Evolutionary conservation across 2,888 invertebrate genomes (phyloP).

Genomic region (Erynnis tages): DNA sequence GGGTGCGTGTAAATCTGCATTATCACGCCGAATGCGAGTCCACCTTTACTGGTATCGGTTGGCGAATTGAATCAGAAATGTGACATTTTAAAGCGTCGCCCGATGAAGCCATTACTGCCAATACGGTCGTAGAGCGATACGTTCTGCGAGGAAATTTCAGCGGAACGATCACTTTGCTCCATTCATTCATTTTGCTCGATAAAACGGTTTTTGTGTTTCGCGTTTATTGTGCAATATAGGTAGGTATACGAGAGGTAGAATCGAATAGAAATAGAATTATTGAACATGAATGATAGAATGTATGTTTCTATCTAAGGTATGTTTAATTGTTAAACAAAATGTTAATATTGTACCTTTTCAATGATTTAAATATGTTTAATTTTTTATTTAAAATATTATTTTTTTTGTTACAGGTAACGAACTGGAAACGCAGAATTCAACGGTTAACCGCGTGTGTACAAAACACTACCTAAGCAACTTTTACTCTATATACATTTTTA

Average conservation of each 20-base stretch:
- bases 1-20: conserved; percentile 50
- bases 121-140: conserved; percentile 2
- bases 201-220: neutral
- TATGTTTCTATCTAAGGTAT: too few species aligned
- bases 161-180: too few species aligned
- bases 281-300: too few species aligned
- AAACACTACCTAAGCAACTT: too few species aligned
- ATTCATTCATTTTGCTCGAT: conserved; percentile 7
- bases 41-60: conserved; percentile 54
- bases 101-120: conserved; percentile 11
- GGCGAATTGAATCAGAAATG: conserved; percentile 54
- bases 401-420: neutral
- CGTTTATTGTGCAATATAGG: too few species aligned
- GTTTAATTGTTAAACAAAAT: too few species aligned
- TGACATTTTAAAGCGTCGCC: conserved; percentile 42
- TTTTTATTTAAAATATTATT: neutral
- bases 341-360: neutral
- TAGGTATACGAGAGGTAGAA: too few species aligned
- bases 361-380: neutral
- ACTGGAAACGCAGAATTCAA: too few species aligned
- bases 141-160: neutral
- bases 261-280: too few species aligned
- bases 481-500: too few species aligned
- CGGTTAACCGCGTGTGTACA: too few species aligned
- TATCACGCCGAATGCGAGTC: conserved; percentile 45